Conservation (phyloP, 2,888 invertebrate genomes). For the Dione vanillae region DNA sequence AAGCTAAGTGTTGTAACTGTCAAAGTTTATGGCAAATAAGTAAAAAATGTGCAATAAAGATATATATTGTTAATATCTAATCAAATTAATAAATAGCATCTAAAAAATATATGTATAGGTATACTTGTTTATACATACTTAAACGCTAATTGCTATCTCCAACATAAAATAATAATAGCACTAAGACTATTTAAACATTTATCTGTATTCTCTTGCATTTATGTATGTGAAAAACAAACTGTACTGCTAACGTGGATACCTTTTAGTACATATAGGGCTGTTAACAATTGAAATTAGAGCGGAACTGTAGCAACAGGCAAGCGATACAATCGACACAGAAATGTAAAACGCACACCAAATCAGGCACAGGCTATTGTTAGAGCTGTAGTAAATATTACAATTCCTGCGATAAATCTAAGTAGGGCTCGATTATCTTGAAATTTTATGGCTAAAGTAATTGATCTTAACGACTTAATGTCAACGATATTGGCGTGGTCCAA, state of each 20-base stretch:
- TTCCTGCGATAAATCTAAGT: constrained; percentile 16
- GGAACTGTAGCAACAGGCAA: constrained; percentile 22
- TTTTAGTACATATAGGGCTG: background rate
- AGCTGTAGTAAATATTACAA: constrained; percentile 2
- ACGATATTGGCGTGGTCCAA: background rate
- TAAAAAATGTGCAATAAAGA: no score
- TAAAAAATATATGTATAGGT: background rate
- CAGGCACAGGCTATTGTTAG: constrained; percentile 25
- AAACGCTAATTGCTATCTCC: background rate
- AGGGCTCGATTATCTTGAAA: background rate
- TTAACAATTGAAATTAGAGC: constrained; percentile 36
- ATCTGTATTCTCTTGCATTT: background rate
- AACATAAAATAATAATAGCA: background rate
- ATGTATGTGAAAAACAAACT: background rate
- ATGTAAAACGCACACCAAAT: constrained; percentile 21
- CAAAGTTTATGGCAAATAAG: no score
- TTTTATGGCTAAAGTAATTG: constrained; percentile 1
- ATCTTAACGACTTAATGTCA: background rate
- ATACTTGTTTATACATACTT: background rate
- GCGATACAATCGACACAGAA: constrained; percentile 33
- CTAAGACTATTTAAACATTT: background rate
- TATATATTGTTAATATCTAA: no score
- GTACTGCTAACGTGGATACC: background rate
- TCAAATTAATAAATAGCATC: background rate
- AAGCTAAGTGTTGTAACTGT: no score